Evolutionary conservation across 2,797 vertebrate species (phyloP).

Genomic region (Aplochiton taeniatus): DNA sequence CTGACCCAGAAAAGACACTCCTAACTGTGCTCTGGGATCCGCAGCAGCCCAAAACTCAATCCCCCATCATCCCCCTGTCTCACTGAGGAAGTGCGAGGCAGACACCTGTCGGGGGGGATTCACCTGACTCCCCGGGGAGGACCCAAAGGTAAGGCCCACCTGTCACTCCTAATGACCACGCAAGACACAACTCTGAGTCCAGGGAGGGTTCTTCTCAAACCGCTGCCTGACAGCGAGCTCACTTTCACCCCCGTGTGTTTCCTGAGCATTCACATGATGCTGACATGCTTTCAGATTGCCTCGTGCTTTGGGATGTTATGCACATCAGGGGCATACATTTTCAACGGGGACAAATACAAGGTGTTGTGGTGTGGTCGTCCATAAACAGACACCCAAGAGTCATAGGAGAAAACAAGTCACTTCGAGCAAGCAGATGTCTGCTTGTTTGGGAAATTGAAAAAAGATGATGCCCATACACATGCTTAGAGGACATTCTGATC

Average conservation of each 20-base stretch:
- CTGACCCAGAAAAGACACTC: constrained; percentile 42
- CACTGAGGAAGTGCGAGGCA: constrained; percentile 30
- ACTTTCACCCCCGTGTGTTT: constrained; percentile 36
- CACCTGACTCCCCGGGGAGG: constrained; percentile 45
- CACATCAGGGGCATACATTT: constrained; percentile 21
- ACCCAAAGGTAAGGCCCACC: constrained; percentile 24
- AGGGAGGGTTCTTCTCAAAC: constrained; percentile 33
- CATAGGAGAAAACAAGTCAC: background rate
- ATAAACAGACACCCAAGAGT: background rate
- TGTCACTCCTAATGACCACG: constrained; percentile 43
- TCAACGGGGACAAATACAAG: background rate
- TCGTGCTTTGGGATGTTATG: constrained; percentile 5
- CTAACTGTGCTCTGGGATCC: constrained; percentile 33
- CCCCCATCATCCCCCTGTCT: constrained; percentile 47
- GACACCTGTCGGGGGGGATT: constrained; percentile 61
- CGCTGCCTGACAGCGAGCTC: constrained; percentile 42
- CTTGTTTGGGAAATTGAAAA: background rate
- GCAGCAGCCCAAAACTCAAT: background rate
- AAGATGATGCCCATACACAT: background rate
- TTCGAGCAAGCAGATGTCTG: background rate
- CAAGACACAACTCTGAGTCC: constrained; percentile 28
- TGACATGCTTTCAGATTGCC: constrained; percentile 27
- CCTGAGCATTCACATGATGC: constrained; percentile 23
- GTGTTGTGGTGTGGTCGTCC: background rate
- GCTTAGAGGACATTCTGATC: constrained; percentile 11